phyloP scores from a whole-genome alignment of 2,113 vertebrate genomes.

The Leiothrix lutea region DNA sequence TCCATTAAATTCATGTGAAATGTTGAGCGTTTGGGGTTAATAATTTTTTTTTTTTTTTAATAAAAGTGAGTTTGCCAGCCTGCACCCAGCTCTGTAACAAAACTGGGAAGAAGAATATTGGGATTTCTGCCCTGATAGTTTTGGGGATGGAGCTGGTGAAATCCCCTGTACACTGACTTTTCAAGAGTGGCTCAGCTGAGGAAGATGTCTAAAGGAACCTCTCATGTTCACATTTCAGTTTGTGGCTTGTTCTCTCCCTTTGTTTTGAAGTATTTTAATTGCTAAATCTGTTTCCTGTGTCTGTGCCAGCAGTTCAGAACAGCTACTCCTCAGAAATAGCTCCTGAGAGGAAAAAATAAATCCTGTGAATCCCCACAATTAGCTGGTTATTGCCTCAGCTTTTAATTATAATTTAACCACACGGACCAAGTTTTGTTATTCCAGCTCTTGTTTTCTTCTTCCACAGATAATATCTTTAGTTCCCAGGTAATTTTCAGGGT shows the following conservation, averaged over 20 bases:
- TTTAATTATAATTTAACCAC: constrained; percentile 32
- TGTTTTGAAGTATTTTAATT: constrained; percentile 4
- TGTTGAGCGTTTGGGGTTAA: neutral
- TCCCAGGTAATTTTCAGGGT: neutral
- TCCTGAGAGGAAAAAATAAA: constrained; percentile 31
- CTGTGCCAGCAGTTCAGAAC: neutral
- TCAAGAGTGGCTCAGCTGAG: neutral
- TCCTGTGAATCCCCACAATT: neutral
- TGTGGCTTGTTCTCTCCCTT: neutral
- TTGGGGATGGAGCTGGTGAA: neutral
- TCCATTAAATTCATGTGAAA: accelerated
- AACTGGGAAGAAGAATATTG: neutral
- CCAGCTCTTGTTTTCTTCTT: neutral
- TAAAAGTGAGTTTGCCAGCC: neutral
- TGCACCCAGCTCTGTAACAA: neutral
- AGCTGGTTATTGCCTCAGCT: neutral
- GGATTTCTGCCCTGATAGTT: neutral
- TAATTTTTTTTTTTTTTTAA: neutral
- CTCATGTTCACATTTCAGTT: neutral
- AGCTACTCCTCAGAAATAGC: neutral
- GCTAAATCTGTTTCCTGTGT: neutral
- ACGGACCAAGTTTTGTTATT: neutral
- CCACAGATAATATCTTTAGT: neutral
- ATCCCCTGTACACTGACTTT: neutral
- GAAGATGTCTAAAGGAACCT: neutral